These are phyloP conservation scores for Cheilosia pagana DNA, from an alignment of 2,888 invertebrate species.

Conservation along the genomic window DNA sequence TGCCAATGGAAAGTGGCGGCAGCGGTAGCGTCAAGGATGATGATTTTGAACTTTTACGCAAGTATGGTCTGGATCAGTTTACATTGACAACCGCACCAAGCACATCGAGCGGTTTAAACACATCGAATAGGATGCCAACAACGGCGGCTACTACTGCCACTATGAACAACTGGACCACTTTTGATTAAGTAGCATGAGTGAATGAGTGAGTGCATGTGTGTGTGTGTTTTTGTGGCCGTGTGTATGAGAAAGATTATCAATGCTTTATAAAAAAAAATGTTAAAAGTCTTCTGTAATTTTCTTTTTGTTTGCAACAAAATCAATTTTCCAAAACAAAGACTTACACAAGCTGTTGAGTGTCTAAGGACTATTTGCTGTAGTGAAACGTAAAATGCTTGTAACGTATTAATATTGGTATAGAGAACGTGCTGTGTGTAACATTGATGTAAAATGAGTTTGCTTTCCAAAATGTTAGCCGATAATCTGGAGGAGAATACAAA, in stretches of 20 bases:
- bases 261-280: constrained; percentile 60
- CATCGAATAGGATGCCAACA: constrained; percentile 59
- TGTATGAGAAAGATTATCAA: constrained; percentile 49
- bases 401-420: constrained; percentile 17
- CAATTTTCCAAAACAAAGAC: constrained; percentile 31
- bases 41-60: constrained; percentile 82
- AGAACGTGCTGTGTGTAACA: constrained; percentile 32
- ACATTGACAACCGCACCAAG: constrained; percentile 78
- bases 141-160: constrained; percentile 75
- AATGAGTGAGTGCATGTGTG: constrained; percentile 61
- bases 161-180: constrained; percentile 83
- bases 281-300: constrained; percentile 53
- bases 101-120: constrained; percentile 65
- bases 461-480: constrained; percentile 47
- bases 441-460: constrained; percentile 34
- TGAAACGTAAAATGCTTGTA: constrained; percentile 25
- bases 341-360: constrained; percentile 36
- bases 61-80: constrained; percentile 83
- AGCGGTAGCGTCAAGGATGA: constrained; percentile 79
- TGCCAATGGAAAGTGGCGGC: constrained; percentile 71
- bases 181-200: constrained; percentile 78
- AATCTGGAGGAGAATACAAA: constrained; percentile 11
- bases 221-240: constrained; percentile 23
- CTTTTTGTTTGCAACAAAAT: constrained; percentile 53
- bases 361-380: constrained; percentile 30